Evolutionary conservation across 2,113 vertebrate species (phyloP), one percentile per base, ranked within the genome.

Genomic region (Lycaon pictus): DNA sequence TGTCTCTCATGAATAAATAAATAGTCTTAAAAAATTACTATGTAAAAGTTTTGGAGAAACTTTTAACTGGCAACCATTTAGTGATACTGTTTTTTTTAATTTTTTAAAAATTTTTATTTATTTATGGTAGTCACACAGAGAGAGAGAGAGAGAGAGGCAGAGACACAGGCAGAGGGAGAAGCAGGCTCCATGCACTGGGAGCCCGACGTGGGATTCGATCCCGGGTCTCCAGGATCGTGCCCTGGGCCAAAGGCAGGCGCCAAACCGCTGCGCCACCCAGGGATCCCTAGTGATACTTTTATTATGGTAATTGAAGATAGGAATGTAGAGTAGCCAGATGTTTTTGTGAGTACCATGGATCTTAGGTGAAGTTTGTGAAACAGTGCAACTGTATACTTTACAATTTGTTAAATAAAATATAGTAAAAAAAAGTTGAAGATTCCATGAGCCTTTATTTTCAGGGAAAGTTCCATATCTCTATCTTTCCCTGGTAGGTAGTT

Each of bases 361-460:
- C 17, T 95, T 82, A 51, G 43, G 48, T 90, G 10, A 88, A 60
- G 63, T 10, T 81, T 81, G 93, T 56, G 58, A 94, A 92, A 82
- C 8, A 37, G 20, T 81, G 5, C 27, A 81, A 37, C 17, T 62
- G 4, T 51, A 58, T 48, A 17, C 60, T 80, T 67, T 56, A 85
- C 22, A 81, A 32, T 67, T 37, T 82, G 20, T 65, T 83, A 32
- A 63, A 72, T 56, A 92, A 71, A 20, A 56, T 72, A 53, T 2
- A 32, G n/a, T 35, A 27, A 51, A 51, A 86, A 22, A 72, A 37
- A 72, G 43, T 7, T 23, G 37, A 74, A 74, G 5, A 74, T 22
- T 74, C 71, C 11, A 43, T 72, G 69, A 92, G 11, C 82, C 19
- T 95, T 60, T 55, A 43, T 29, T 82, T 87, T 62, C 19, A 0